Base-by-base conservation (phyloP, 2,888 invertebrate species). In the Tanypteryx hageni region DNA sequence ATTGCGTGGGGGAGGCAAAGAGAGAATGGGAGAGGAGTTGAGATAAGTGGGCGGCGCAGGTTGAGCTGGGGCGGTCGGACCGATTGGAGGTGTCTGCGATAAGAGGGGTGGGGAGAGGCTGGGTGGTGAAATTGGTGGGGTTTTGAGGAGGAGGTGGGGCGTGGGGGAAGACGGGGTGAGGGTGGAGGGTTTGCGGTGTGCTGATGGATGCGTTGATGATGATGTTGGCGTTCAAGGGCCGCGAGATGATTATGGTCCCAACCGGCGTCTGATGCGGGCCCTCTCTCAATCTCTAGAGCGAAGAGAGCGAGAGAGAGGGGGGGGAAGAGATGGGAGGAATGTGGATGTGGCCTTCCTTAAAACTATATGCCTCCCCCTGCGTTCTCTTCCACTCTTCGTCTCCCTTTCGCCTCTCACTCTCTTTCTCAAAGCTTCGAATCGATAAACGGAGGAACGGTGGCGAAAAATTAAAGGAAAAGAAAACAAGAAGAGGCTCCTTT, bases 151-250 rank as follows among this genome's bases (percentile, higher is more conserved):
- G 76, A 76, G 76, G 68, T n/a, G 18, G 68, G 68, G 22, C 7
- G 68, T 0, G 68, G 76, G 10, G n/a, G 22, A 68, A 68, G 22
- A 27, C 3, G 27, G 27, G 76, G 22, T 22, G 76, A 27, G 68
- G 16, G 89, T 0, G 14, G 61, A 59, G 61, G 31, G 89, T 14
- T 31, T 16, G 11, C n/a, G 31, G n/a, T 13, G 86, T 5, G 61
- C 86, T 86, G 59, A 61, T 68, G 89, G 89, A 89, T 68, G 89
- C 89, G 89, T 68, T 89, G 89, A 89, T 89, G 89, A 68, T 89
- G 89, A 89, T 89, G 89, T 83, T 56, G 83, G 18, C 56, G 83
- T 64, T 89, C 18, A 64, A 64, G 68, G 44, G 89, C 89, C 89
- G 61, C 59, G 44, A 44, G 61, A 86, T 64, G 61, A 86, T 86